These are phyloP conservation scores for Pyrrhosoma nymphula DNA, from an alignment of 2,888 invertebrate species.

Conservation along the genomic window DNA sequence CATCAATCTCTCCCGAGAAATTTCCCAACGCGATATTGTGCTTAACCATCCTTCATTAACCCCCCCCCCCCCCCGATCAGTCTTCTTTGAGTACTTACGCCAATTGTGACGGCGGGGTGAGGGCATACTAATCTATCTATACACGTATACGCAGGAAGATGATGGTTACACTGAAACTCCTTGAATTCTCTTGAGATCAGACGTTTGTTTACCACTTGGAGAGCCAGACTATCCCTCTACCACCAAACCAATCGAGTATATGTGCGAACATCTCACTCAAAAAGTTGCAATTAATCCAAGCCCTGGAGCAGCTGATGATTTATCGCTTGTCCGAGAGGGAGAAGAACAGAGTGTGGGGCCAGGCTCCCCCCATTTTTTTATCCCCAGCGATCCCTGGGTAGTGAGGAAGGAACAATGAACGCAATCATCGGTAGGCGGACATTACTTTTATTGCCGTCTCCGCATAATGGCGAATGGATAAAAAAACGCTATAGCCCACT, in stretches of 20 bases:
- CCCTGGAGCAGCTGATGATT: neutral
- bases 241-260: neutral
- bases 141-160: neutral
- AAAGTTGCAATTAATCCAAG: neutral
- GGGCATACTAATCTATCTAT: neutral
- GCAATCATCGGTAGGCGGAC: neutral
- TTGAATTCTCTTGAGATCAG: neutral
- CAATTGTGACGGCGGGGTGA: neutral
- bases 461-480: neutral
- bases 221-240: neutral
- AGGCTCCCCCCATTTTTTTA: neutral
- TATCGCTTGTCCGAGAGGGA: neutral
- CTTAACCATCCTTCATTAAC: neutral
- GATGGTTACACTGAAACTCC: neutral
- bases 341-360: neutral
- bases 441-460: neutral
- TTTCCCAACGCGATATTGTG: neutral
- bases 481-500: neutral
- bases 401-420: neutral
- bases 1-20: neutral
- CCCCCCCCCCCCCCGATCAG: neutral
- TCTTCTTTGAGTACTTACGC: neutral
- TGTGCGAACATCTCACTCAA: constrained; percentile 18
- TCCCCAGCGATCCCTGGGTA: neutral
- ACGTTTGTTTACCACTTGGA: neutral